Evolutionary conservation across 1,140 invertebrate genomes (phyloP).

Genomic region (Diprion similis): DNA sequence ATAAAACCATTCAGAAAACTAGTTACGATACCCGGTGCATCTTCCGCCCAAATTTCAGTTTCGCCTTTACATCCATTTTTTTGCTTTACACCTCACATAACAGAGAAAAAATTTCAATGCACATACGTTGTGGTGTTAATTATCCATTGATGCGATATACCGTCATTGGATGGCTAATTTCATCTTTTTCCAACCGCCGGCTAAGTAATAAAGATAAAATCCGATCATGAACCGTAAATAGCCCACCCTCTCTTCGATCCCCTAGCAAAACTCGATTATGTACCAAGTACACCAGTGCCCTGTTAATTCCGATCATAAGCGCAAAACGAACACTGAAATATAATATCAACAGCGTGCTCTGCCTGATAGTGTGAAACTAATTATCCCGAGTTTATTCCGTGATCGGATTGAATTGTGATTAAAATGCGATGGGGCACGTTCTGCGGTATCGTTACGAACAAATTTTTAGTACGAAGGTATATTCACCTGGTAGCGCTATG

Average conservation of each 20-base stretch:
- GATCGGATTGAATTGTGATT: neutral
- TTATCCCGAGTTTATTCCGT: neutral
- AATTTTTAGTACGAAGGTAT: neutral
- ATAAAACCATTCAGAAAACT: no score
- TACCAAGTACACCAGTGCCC: neutral
- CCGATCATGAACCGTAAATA: neutral
- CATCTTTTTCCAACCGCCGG: neutral
- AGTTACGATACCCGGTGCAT: no score
- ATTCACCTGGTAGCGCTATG: neutral
- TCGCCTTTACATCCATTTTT: no score
- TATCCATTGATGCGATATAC: neutral
- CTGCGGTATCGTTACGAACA: neutral
- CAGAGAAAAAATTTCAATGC: no score
- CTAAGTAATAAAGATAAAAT: slow-evolving; percentile 7
- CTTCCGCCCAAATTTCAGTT: no score
- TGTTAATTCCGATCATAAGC: slow-evolving; percentile 7
- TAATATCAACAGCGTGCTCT: neutral
- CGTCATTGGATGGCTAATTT: neutral
- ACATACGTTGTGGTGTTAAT: neutral
- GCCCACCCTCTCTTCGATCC: neutral
- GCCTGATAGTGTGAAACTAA: neutral
- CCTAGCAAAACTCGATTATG: slow-evolving; percentile 12
- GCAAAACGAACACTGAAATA: slow-evolving; percentile 11
- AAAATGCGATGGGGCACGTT: slow-evolving; percentile 9
- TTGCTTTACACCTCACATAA: no score